Percentiles rank a stretch among this genome's conserved stretches.
Conservation (phyloP, 2,888 invertebrate species). For the Aphrophora alni region DNA sequence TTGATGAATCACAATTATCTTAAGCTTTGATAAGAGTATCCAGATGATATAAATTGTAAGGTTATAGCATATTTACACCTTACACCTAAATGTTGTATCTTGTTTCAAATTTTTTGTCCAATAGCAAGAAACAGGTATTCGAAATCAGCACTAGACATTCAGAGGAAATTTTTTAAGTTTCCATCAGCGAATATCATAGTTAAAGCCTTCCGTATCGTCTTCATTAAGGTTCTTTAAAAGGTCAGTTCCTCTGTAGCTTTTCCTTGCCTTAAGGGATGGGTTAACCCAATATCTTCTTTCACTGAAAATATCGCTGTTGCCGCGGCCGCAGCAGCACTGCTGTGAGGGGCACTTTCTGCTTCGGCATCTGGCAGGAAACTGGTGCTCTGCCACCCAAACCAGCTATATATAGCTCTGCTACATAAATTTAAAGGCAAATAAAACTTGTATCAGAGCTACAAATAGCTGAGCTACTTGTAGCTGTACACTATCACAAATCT, state of each 20-base stretch:
- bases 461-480: no score
- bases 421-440: no score
- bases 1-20: no score
- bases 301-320: slow-evolving; percentile 22
- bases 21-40: no score
- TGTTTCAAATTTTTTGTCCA: no score
- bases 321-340: not conserved
- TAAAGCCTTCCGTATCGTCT: slow-evolving; percentile 31
- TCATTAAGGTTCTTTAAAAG: slow-evolving; percentile 32
- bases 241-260: slow-evolving; percentile 31
- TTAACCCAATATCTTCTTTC: slow-evolving; percentile 27
- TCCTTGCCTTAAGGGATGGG: slow-evolving; percentile 22
- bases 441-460: no score
- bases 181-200: slow-evolving; percentile 33
- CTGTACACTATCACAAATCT: no score
- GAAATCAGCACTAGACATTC: slow-evolving; percentile 24
- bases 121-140: slow-evolving; percentile 17
- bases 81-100: no score
- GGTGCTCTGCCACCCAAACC: no score
- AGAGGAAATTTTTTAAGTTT: slow-evolving; percentile 25
- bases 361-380: slow-evolving; percentile 18
- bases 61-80: no score
- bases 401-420: no score
- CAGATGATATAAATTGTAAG: no score
- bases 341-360: not conserved